phyloP scores from a whole-genome alignment of 2,797 vertebrate genomes.

The Chloroceryle inda region DNA sequence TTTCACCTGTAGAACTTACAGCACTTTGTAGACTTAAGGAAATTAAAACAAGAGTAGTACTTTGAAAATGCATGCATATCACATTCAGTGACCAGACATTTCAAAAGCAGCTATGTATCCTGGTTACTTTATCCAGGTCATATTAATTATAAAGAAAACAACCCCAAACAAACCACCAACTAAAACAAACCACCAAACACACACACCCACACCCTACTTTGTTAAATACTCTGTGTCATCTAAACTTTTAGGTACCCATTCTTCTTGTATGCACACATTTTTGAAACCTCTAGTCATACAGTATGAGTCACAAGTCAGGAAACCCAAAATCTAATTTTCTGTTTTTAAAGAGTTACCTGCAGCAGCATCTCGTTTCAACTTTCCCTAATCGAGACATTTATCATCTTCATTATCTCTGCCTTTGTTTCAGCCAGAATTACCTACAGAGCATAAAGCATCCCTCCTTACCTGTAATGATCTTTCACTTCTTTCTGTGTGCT shows the following conservation, averaged over 20 bases:
- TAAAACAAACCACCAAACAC: background rate
- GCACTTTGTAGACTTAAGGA: background rate
- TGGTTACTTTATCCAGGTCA: background rate
- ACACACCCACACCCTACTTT: background rate
- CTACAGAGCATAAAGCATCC: background rate
- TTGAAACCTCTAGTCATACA: constrained; percentile 8
- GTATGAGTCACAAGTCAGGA: constrained; percentile 36
- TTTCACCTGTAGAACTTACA: background rate
- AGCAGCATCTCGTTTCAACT: background rate
- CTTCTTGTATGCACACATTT: constrained; percentile 18
- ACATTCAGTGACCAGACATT: background rate
- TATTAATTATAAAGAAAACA: background rate
- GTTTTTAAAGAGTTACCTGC: background rate
- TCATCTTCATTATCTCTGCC: background rate
- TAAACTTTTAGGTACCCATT: constrained; percentile 9
- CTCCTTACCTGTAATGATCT: background rate
- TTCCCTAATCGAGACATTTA: background rate
- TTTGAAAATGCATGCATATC: background rate
- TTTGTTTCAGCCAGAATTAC: background rate
- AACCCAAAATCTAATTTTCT: background rate
- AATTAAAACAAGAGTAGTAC: background rate
- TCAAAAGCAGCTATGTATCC: background rate
- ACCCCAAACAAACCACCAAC: background rate
- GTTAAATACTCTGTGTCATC: constrained; percentile 19
- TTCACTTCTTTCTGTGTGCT: background rate